Evolutionary conservation across 2,888 invertebrate genomes (phyloP).

Genomic region (Tridacna crocea): DNA sequence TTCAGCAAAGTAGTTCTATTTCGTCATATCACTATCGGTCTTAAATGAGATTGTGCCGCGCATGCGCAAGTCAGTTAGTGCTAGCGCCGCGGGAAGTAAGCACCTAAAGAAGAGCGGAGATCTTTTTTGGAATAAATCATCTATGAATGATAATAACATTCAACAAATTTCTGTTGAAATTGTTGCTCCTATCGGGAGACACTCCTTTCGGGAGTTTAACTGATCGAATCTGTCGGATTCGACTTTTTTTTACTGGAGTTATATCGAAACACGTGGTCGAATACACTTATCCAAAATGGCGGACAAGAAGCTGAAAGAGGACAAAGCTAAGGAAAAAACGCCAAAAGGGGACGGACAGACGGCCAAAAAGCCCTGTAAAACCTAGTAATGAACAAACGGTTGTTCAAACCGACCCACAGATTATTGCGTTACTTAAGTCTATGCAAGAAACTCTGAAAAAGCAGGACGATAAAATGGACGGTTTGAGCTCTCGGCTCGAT

Average conservation of each 20-base stretch:
- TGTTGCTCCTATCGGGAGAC: neutral
- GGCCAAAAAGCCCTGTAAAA: too few species aligned
- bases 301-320: neutral
- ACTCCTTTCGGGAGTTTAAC: neutral
- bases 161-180: neutral
- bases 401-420: neutral
- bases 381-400: neutral
- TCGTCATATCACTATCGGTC: too few species aligned
- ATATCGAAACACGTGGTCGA: too few species aligned
- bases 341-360: too few species aligned
- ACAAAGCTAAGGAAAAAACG: neutral
- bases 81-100: constrained; percentile 1
- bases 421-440: neutral
- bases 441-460: neutral
- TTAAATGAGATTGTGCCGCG: constrained; percentile 7
- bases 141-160: neutral
- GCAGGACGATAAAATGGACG: too few species aligned
- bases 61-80: neutral
- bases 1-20: too few species aligned
- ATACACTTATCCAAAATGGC: constrained; percentile 5
- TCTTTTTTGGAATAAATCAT: too few species aligned
- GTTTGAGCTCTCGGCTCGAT: too few species aligned
- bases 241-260: too few species aligned
- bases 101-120: neutral
- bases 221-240: too few species aligned